Evolutionary conservation across 2,797 vertebrate genomes (phyloP).

Genomic region (Chaetophractus vellerosus): DNA sequence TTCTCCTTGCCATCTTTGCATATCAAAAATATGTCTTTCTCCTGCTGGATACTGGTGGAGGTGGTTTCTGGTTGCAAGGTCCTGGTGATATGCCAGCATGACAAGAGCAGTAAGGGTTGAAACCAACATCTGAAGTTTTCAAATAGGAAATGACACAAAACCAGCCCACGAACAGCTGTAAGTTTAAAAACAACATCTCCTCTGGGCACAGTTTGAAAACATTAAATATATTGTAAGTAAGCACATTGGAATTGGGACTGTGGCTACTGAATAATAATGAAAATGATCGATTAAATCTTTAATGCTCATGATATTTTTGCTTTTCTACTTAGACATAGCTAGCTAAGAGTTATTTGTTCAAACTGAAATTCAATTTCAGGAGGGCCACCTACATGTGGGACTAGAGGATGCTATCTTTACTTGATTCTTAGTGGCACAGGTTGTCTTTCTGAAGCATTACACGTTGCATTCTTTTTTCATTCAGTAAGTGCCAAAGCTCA

Average conservation of each 20-base stretch:
- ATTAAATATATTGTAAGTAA: neutral
- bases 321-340: neutral
- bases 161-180: constrained; percentile 48
- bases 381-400: neutral
- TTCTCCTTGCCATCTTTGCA: neutral
- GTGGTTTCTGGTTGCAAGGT: neutral
- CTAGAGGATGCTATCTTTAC: neutral
- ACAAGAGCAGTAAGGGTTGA: neutral
- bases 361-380: neutral
- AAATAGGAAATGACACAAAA: constrained; percentile 65
- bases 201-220: neutral
- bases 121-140: constrained; percentile 63
- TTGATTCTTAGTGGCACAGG: neutral
- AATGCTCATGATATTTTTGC: neutral
- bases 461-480: neutral
- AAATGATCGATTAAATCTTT: neutral
- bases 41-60: neutral
- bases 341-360: constrained; percentile 18
- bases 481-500: neutral
- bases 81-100: neutral
- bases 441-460: constrained; percentile 10
- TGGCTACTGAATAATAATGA: neutral
- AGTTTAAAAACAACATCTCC: constrained; percentile 20
- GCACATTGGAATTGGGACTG: neutral
- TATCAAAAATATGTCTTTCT: neutral